phyloP scores from a whole-genome alignment of 2,113 vertebrate species.

The Brachyistius frenatus region DNA sequence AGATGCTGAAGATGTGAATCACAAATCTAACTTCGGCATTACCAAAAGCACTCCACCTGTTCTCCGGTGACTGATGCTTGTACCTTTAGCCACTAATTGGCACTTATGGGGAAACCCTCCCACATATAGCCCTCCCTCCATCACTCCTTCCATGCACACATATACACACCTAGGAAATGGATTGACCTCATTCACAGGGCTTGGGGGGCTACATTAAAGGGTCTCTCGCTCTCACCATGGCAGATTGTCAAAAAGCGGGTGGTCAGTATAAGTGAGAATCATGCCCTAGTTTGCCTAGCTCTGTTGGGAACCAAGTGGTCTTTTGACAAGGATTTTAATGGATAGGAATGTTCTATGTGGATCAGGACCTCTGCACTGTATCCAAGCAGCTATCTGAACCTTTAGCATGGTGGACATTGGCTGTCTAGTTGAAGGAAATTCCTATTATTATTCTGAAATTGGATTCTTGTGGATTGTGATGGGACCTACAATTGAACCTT shows the following conservation, averaged over 20 bases:
- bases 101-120: slow-evolving; percentile 68
- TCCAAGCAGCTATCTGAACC: slow-evolving; percentile 46
- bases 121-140: slow-evolving; percentile 37
- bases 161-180: slow-evolving; percentile 61
- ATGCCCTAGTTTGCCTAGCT: slow-evolving; percentile 76
- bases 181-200: slow-evolving; percentile 78
- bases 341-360: slow-evolving; percentile 64
- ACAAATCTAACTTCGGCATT: slow-evolving; percentile 50
- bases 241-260: slow-evolving; percentile 75
- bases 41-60: slow-evolving; percentile 51
- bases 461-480: slow-evolving; percentile 49
- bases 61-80: slow-evolving; percentile 60
- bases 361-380: slow-evolving; percentile 64
- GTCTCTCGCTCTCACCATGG: slow-evolving; percentile 68
- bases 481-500: slow-evolving; percentile 50
- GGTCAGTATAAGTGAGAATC: slow-evolving; percentile 81
- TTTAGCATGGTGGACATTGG: slow-evolving; percentile 32
- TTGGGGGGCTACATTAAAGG: slow-evolving; percentile 72
- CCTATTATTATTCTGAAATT: slow-evolving; percentile 55
- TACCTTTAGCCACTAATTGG: slow-evolving; percentile 68
- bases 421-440: slow-evolving; percentile 40
- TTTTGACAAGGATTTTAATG: slow-evolving; percentile 78
- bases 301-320: slow-evolving; percentile 72
- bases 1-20: slow-evolving; percentile 52
- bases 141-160: slow-evolving; percentile 37